A percentile compares a stretch with the other conserved stretches of the same genome.
phyloP scores from a whole-genome alignment of 2,113 vertebrate genomes.

The Albula glossodonta region DNA sequence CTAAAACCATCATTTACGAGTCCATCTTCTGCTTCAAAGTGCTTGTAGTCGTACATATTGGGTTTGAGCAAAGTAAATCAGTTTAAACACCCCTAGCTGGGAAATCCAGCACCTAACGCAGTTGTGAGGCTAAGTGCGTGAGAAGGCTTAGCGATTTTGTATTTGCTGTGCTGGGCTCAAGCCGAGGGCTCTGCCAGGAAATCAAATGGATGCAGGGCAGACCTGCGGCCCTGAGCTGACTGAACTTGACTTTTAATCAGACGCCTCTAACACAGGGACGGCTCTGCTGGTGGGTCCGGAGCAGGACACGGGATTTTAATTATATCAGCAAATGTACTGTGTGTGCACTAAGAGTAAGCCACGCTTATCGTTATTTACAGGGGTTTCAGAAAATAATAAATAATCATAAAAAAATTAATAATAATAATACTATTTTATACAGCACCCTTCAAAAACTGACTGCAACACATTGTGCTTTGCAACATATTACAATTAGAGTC shows the following conservation, averaged over 20 bases:
- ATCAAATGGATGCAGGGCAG: neutral
- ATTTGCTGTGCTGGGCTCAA: neutral
- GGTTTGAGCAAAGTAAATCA: neutral
- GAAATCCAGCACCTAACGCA: neutral
- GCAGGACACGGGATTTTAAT: neutral
- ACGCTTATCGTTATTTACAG: neutral
- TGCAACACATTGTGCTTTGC: too few relatives aligned
- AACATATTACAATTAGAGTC: too few relatives aligned
- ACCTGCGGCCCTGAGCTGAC: neutral
- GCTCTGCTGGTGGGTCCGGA: neutral
- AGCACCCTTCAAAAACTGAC: too few relatives aligned
- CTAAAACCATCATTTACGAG: neutral
- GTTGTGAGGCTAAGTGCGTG: neutral
- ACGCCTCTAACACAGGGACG: neutral
- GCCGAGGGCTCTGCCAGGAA: neutral
- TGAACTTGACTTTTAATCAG: neutral
- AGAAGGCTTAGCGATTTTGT: neutral
- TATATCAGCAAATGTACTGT: neutral
- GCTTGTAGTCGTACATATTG: neutral
- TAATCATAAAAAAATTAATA: too few relatives aligned
- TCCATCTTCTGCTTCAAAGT: neutral
- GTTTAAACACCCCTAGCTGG: neutral
- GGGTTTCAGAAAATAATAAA: neutral
- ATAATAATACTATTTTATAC: too few relatives aligned
- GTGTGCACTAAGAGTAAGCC: neutral